Percentiles rank a stretch among this genome's conserved stretches.
These are phyloP conservation scores for Acromyrmex echinatior DNA, from an alignment of 1,140 invertebrate species.

Conservation along the genomic window DNA sequence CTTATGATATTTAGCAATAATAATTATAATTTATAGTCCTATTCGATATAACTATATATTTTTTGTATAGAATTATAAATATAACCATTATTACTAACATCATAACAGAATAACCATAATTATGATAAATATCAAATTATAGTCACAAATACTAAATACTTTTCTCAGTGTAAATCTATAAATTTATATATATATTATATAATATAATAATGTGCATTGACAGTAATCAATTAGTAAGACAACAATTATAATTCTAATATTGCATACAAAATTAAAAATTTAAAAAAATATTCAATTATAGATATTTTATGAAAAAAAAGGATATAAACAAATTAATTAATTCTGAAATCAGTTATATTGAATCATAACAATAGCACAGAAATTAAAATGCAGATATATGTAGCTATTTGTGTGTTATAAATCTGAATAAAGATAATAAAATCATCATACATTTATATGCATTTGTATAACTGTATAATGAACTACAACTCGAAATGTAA, in stretches of 20 bases:
- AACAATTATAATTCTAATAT: constrained; percentile 18
- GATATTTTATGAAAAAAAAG: background rate
- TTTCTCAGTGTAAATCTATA: background rate
- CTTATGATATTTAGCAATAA: no score
- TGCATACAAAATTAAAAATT: background rate
- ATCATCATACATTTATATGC: background rate
- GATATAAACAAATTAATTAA: background rate
- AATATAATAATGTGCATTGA: constrained; percentile 1
- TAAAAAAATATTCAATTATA: background rate
- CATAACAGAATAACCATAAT: no score
- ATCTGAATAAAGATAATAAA: background rate
- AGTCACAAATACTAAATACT: no score
- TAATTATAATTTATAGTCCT: no score
- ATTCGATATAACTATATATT: no score
- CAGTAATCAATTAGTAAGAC: background rate
- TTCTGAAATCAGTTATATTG: background rate
- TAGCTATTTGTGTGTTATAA: background rate
- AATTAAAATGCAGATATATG: constrained; percentile 6
- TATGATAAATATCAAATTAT: no score
- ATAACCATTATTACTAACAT: no score
- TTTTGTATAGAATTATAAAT: no score
- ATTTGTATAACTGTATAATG: background rate
- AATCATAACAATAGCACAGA: background rate
- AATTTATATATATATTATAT: background rate
- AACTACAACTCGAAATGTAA: background rate